phyloP scores from a whole-genome alignment of 2,888 invertebrate genomes.

The Pherbina coryleti region DNA sequence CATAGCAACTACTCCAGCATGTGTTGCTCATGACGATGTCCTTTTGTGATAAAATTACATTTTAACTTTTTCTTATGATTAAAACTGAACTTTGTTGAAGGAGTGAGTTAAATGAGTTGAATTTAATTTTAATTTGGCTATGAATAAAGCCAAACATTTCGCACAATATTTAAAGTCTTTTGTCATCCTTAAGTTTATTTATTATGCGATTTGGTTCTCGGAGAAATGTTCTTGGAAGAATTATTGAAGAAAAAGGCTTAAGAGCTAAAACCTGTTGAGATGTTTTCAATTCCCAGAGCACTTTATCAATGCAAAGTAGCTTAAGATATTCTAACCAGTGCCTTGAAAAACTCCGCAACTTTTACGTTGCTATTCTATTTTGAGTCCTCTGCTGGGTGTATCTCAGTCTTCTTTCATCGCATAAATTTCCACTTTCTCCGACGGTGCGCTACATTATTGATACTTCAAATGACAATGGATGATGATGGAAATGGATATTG shows the following conservation, averaged over 20 bases:
- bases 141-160: neutral
- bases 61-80: neutral
- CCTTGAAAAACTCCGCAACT: neutral
- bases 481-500: constrained; percentile 41
- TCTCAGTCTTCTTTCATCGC: neutral
- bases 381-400: neutral
- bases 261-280: constrained; percentile 70
- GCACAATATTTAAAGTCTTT: neutral
- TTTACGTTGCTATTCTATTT: neutral
- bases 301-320: constrained; percentile 61
- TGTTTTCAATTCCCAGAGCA: constrained; percentile 68
- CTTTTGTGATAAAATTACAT: constrained; percentile 22
- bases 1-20: neutral
- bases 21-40: constrained; percentile 3
- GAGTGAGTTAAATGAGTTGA: neutral
- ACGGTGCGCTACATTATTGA: constrained; percentile 36
- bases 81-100: neutral
- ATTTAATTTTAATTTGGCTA: neutral
- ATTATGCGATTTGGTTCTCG: neutral
- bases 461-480: constrained; percentile 43
- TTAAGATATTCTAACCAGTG: constrained; percentile 31
- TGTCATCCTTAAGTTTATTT: neutral
- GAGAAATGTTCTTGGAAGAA: constrained; percentile 2
- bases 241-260: constrained; percentile 40
- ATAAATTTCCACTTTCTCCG: constrained; percentile 24